Evolutionary conservation across 2,113 vertebrate species (phyloP).

Genomic region (Archocentrus centrarchus): DNA sequence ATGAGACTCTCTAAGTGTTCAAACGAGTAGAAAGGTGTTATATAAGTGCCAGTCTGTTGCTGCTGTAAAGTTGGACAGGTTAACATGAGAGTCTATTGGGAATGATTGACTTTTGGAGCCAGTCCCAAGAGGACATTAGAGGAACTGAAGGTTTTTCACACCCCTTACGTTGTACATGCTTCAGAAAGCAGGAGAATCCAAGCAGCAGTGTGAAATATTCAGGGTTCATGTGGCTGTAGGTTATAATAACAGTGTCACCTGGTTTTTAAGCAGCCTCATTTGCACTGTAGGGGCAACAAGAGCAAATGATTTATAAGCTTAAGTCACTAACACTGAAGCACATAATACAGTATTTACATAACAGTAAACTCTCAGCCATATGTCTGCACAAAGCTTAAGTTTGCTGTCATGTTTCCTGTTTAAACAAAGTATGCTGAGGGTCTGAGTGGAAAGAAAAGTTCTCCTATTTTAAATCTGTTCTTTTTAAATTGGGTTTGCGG

Average conservation of each 20-base stretch:
- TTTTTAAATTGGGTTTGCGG: not conserved
- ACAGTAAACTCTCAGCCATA: not conserved
- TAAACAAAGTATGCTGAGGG: not conserved
- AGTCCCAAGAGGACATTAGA: not conserved
- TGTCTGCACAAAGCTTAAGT: not conserved
- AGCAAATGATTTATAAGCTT: not conserved
- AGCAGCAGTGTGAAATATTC: not conserved
- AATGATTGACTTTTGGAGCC: fast-evolving
- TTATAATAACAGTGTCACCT: not conserved
- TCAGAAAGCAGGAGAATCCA: not conserved
- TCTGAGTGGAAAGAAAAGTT: not conserved
- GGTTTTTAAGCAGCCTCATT: not conserved
- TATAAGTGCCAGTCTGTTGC: not conserved
- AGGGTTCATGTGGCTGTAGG: not conserved
- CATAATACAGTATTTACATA: not conserved
- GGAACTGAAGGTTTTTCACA: not conserved
- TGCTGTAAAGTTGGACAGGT: not conserved
- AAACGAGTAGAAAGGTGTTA: not conserved
- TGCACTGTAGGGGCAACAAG: not conserved
- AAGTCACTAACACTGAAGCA: not conserved
- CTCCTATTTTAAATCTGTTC: not conserved
- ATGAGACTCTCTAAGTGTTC: not conserved
- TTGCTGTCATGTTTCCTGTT: not conserved
- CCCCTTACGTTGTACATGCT: not conserved
- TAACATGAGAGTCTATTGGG: not conserved